Evolutionary conservation across 2,797 vertebrate genomes (phyloP).

Genomic region (Arnoldichthys spilopterus): DNA sequence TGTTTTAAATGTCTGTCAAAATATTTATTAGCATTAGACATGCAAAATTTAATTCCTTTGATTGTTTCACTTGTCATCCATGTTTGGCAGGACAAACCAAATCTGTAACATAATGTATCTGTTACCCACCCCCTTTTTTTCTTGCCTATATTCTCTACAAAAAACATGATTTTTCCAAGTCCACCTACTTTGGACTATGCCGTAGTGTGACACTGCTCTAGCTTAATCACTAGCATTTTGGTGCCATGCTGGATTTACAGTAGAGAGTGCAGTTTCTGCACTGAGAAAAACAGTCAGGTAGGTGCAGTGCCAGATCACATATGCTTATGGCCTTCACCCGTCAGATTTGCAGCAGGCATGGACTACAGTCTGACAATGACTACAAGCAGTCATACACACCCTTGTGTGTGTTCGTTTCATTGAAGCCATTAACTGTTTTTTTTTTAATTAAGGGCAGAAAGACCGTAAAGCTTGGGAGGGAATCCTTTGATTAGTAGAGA

Average conservation of each 20-base stretch:
- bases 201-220: background rate
- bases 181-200: background rate
- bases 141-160: background rate
- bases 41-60: background rate
- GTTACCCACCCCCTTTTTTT: background rate
- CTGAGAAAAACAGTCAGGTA: too few relatives aligned
- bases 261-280: background rate
- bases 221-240: background rate
- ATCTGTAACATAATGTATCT: background rate
- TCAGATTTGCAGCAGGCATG: background rate
- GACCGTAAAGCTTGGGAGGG: too few relatives aligned
- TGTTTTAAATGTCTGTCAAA: background rate
- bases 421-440: too few relatives aligned
- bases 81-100: background rate
- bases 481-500: too few relatives aligned
- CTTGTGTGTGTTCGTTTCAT: too few relatives aligned
- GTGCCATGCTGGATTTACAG: background rate
- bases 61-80: background rate
- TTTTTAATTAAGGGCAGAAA: too few relatives aligned
- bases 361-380: background rate
- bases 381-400: background rate
- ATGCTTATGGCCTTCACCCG: background rate
- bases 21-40: background rate
- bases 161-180: background rate
- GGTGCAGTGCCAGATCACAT: background rate